Evolutionary conservation across 2,888 invertebrate species (phyloP).

Genomic region (Drosophila longiperda): DNA sequence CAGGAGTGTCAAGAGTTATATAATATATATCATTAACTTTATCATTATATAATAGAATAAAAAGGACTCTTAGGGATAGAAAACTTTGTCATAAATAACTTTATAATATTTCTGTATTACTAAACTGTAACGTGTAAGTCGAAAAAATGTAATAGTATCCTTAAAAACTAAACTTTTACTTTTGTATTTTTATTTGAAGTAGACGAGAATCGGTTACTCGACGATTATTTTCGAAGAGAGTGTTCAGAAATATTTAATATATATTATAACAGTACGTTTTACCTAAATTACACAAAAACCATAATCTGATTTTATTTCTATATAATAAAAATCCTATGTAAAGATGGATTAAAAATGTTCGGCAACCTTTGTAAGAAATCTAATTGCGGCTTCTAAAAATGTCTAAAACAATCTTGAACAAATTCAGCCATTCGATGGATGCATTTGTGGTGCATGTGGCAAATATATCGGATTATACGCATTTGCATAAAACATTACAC

Average conservation of each 20-base stretch:
- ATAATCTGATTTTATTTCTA: no score
- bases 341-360: not conserved
- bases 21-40: not conserved
- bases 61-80: not conserved
- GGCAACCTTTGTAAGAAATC: not conserved
- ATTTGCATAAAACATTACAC: conserved; percentile 1
- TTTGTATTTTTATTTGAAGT: no score
- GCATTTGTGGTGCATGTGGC: conserved; percentile 4
- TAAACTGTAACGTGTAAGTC: not conserved
- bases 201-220: no score
- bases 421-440: not conserved
- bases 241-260: no score
- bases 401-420: not conserved
- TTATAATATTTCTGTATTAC: not conserved
- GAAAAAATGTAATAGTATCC: not conserved
- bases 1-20: not conserved
- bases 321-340: not conserved
- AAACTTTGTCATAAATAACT: not conserved
- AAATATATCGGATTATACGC: not conserved
- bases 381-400: not conserved
- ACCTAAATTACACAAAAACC: no score
- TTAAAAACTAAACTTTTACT: not conserved
- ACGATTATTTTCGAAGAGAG: no score
- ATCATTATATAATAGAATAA: not conserved
- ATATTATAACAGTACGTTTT: no score